phyloP scores from a whole-genome alignment of 2,888 invertebrate genomes.

The Meganola albula region DNA sequence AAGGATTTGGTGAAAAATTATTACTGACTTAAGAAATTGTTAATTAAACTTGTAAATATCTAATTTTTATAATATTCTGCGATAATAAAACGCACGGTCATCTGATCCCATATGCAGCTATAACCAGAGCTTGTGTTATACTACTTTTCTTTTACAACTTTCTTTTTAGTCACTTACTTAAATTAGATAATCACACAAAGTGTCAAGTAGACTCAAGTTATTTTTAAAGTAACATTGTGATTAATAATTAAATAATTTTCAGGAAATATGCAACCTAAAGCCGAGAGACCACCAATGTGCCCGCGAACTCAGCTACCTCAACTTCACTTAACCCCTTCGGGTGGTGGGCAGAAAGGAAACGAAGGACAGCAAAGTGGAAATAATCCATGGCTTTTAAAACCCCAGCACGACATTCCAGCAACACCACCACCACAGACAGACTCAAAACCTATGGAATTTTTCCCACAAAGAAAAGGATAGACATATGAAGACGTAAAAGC shows the following conservation, averaged over 20 bases:
- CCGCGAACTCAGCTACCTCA: conserved; percentile 51
- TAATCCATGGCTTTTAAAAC: conserved; percentile 59
- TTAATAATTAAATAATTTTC: conserved; percentile 25
- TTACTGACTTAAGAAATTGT: too few species aligned
- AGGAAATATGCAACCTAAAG: conserved; percentile 65
- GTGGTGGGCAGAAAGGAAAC: conserved; percentile 42
- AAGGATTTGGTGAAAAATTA: too few species aligned
- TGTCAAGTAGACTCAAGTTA: too few species aligned
- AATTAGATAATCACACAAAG: too few species aligned
- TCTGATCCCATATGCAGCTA: too few species aligned
- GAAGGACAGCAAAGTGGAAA: conserved; percentile 40
- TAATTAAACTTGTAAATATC: too few species aligned
- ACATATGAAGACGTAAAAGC: conserved; percentile 31
- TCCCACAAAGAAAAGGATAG: conserved; percentile 64
- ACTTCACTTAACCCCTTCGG: conserved; percentile 60
- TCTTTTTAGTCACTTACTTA: too few species aligned
- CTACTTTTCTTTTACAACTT: too few species aligned
- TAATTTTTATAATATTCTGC: too few species aligned
- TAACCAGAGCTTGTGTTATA: too few species aligned
- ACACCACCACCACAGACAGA: conserved; percentile 63
- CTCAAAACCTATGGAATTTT: conserved; percentile 53
- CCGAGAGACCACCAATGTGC: conserved; percentile 57
- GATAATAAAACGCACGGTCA: too few species aligned
- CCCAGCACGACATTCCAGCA: conserved; percentile 64
- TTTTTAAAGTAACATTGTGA: conserved; percentile 1